Conservation (phyloP, 2,888 invertebrate genomes). For the Spilosoma lubricipeda region DNA sequence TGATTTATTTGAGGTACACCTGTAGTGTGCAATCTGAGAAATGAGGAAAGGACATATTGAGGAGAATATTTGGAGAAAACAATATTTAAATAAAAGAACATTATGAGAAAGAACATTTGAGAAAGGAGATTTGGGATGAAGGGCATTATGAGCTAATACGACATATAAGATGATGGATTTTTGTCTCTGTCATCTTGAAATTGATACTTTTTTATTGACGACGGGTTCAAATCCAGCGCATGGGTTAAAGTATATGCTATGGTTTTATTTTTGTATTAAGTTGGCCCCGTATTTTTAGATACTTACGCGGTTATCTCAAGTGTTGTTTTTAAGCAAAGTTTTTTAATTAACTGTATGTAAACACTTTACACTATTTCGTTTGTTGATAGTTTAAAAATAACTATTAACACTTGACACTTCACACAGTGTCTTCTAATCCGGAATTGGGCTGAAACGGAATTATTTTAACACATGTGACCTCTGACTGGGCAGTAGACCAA, state of each 20-base stretch:
- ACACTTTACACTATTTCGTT: neutral
- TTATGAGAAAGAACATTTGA: neutral
- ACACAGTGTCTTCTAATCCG: too few species aligned
- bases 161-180: slow-evolving; percentile 45
- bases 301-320: slow-evolving; percentile 48
- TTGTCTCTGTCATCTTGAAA: slow-evolving; percentile 44
- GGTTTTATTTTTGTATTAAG: slow-evolving; percentile 58
- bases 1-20: neutral
- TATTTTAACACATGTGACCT: too few species aligned
- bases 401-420: too few species aligned
- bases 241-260: slow-evolving; percentile 72
- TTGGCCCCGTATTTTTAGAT: slow-evolving; percentile 58
- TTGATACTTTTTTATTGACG: slow-evolving; percentile 19
- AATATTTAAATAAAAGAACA: neutral
- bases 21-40: neutral
- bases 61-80: neutral
- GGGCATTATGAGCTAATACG: neutral
- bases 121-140: neutral
- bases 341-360: neutral
- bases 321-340: slow-evolving; percentile 12
- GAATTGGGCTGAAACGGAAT: too few species aligned
- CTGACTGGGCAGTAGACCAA: too few species aligned
- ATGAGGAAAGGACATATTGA: neutral
- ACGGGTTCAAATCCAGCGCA: slow-evolving; percentile 56
- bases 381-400: neutral